Evolutionary conservation across 2,113 vertebrate genomes (phyloP).

Genomic region (Vulpes ferrilata): DNA sequence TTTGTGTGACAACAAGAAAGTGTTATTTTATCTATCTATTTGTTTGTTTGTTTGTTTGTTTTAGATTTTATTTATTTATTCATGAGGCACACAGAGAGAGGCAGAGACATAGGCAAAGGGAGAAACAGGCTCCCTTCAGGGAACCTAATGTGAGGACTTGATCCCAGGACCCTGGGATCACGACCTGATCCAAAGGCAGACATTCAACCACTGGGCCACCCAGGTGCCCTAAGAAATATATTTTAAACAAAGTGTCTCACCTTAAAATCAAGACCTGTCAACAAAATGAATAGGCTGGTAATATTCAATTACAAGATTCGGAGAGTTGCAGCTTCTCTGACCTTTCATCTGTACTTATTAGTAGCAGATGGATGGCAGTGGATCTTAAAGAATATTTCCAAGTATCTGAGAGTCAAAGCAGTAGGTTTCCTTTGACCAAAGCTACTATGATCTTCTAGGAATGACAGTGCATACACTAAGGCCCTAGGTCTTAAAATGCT

Average conservation of each 20-base stretch:
- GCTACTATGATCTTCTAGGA: neutral
- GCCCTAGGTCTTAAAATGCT: neutral
- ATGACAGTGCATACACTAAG: neutral
- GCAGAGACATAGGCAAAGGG: no score
- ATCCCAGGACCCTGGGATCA: no score
- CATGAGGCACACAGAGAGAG: no score
- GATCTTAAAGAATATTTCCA: neutral
- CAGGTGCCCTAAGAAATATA: neutral
- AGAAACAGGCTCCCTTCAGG: no score
- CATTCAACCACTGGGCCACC: no score
- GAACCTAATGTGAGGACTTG: no score
- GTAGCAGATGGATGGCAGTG: neutral
- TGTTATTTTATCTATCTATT: neutral
- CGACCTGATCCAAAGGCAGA: no score
- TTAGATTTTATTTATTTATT: no score
- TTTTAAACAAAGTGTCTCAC: conserved; percentile 18
- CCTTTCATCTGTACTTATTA: neutral
- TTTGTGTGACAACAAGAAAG: neutral
- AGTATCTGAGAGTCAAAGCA: neutral
- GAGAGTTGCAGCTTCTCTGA: neutral
- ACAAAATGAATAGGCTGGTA: neutral
- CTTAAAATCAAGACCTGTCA: neutral
- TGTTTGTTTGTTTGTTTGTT: no score
- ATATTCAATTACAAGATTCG: neutral
- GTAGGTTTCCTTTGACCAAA: neutral